Conservation (phyloP, 1,140 invertebrate species). For the Apis florea region DNA sequence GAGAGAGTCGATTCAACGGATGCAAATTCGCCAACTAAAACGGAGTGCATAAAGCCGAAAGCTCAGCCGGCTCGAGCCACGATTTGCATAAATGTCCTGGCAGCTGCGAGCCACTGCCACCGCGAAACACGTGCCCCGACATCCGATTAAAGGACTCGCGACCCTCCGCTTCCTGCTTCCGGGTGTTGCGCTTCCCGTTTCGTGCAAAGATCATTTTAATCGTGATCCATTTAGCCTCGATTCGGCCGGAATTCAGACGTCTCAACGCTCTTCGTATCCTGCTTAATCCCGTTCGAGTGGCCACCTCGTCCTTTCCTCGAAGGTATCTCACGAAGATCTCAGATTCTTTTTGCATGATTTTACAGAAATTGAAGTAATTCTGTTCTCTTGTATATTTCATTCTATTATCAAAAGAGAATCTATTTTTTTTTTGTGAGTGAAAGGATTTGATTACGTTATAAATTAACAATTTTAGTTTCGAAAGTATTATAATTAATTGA, state of each 20-base stretch:
- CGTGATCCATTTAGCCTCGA: conserved; percentile 10
- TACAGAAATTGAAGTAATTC: too few species aligned
- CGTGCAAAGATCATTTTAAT: conserved; percentile 19
- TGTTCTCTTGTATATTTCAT: too few species aligned
- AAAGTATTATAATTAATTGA: too few species aligned
- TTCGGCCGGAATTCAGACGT: neutral
- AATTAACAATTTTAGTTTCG: too few species aligned
- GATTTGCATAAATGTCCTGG: conserved; percentile 79
- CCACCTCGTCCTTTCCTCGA: too few species aligned
- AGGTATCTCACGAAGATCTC: too few species aligned
- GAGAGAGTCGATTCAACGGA: conserved; percentile 69
- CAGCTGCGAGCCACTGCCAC: conserved; percentile 71
- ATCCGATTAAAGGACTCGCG: conserved; percentile 73
- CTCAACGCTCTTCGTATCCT: neutral
- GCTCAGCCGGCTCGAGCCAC: conserved; percentile 72
- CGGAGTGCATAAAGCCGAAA: conserved; percentile 74
- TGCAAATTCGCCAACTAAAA: conserved; percentile 75
- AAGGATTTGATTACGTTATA: too few species aligned
- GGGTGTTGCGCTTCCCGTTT: conserved; percentile 55
- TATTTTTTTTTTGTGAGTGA: too few species aligned
- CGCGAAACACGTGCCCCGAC: conserved; percentile 74
- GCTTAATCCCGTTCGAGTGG: too few species aligned
- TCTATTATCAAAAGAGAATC: too few species aligned
- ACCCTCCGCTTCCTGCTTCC: conserved; percentile 65
- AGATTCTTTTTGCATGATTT: too few species aligned